These are phyloP conservation scores for Bubo scandiacus DNA, from an alignment of 2,113 vertebrate species.

Conservation along the genomic window DNA sequence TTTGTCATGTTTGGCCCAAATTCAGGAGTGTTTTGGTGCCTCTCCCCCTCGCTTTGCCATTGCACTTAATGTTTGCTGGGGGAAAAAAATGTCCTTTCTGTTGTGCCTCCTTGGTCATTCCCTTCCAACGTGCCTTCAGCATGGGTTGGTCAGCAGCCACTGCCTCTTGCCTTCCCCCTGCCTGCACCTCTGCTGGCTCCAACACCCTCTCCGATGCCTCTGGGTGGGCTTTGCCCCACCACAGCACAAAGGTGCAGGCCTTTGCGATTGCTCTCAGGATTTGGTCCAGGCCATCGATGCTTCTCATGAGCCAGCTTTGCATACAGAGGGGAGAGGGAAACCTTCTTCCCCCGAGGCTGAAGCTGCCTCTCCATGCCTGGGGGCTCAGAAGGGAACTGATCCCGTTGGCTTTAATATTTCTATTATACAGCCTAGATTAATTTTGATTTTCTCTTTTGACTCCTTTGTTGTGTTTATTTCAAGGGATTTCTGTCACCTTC, in stretches of 20 bases:
- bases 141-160: fast-evolving
- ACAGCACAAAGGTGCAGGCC: background rate
- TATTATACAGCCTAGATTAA: slow-evolving; percentile 2
- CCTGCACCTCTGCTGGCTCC: background rate
- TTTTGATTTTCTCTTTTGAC: background rate
- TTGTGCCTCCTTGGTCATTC: background rate
- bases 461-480: slow-evolving; percentile 42
- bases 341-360: background rate
- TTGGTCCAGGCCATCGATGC: background rate
- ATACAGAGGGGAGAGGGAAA: background rate
- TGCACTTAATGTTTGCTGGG: background rate
- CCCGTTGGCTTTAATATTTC: background rate
- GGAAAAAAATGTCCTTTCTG: background rate
- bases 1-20: background rate
- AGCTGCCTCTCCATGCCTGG: background rate
- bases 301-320: background rate
- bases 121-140: background rate
- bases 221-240: background rate
- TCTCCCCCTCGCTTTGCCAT: background rate
- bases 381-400: background rate
- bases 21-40: background rate
- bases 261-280: background rate
- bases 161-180: background rate
- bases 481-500: slow-evolving; percentile 11
- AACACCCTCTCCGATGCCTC: background rate